phyloP scores from a whole-genome alignment of 2,888 invertebrate genomes.

The Cosmopolites sordidus region DNA sequence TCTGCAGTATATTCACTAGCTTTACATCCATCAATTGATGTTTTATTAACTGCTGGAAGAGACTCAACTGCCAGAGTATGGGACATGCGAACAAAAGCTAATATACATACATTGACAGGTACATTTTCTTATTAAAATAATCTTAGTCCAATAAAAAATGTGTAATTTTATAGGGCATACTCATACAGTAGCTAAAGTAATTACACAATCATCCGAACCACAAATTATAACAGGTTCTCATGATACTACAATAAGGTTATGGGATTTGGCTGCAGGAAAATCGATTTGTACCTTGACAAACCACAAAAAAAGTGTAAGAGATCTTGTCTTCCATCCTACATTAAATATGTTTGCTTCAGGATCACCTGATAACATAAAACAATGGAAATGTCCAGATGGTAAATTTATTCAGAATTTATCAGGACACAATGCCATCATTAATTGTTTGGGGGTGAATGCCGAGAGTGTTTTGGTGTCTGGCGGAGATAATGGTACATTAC shows the following conservation, averaged over 20 bases:
- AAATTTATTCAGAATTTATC: conserved; percentile 95
- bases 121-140: not conserved
- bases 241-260: conserved; percentile 93
- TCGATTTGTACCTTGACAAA: conserved; percentile 93
- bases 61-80: conserved; percentile 96
- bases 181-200: conserved; percentile 93
- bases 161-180: conserved; percentile 68
- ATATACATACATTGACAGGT: conserved; percentile 83
- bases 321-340: conserved; percentile 72
- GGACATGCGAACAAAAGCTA: conserved; percentile 99
- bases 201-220: conserved; percentile 90
- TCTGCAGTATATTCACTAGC: conserved; percentile 93
- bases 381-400: conserved; percentile 98
- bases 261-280: conserved; percentile 96
- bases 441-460: conserved; percentile 90
- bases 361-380: conserved; percentile 97
- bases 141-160: no score
- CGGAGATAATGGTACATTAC: conserved; percentile 96
- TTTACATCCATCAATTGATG: conserved; percentile 92
- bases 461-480: conserved; percentile 97
- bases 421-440: conserved; percentile 96
- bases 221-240: conserved; percentile 87
- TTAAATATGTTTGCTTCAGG: conserved; percentile 95
- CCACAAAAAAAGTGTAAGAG: conserved; percentile 93
- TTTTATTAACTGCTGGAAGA: conserved; percentile 88